Evolutionary conservation across 2,888 invertebrate genomes (phyloP).

Genomic region (Meiosimyza decipiens): DNA sequence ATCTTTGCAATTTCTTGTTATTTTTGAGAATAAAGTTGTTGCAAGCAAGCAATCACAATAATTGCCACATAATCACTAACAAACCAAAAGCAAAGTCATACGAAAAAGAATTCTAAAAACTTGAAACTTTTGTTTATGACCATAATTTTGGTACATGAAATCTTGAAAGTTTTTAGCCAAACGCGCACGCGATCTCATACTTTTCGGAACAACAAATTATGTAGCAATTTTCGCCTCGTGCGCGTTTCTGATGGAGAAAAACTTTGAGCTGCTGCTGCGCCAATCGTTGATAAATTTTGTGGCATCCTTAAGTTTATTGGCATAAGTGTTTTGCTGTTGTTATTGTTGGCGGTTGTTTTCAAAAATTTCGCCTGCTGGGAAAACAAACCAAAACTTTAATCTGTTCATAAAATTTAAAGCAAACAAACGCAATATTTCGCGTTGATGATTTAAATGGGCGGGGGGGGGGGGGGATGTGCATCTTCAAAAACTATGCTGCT

Average conservation of each 20-base stretch:
- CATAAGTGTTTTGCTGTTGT: neutral
- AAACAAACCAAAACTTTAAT: conserved; percentile 20
- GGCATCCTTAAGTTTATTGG: conserved; percentile 17
- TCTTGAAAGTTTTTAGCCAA: conserved; percentile 11
- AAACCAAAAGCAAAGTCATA: too few species aligned
- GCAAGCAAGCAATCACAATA: conserved; percentile 24
- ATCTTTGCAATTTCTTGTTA: conserved; percentile 1
- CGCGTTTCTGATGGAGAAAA: neutral
- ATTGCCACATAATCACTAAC: conserved; percentile 28
- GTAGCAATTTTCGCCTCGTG: neutral
- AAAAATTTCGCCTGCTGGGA: neutral
- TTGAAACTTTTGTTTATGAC: conserved; percentile 25
- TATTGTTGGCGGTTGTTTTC: conserved; percentile 7
- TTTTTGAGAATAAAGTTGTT: conserved; percentile 5
- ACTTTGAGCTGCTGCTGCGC: conserved; percentile 9
- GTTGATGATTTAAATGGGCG: conserved; percentile 3
- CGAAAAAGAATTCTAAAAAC: neutral
- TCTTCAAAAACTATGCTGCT: neutral
- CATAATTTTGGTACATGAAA: conserved; percentile 18
- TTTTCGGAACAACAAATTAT: conserved; percentile 8
- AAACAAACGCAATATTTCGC: conserved; percentile 4
- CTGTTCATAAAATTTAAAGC: conserved; percentile 26
- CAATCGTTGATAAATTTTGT: conserved; percentile 31
- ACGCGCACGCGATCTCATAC: neutral
- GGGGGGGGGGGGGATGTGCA: neutral